phyloP scores from a whole-genome alignment of 2,797 vertebrate genomes.

The Phataginus tetradactyla region DNA sequence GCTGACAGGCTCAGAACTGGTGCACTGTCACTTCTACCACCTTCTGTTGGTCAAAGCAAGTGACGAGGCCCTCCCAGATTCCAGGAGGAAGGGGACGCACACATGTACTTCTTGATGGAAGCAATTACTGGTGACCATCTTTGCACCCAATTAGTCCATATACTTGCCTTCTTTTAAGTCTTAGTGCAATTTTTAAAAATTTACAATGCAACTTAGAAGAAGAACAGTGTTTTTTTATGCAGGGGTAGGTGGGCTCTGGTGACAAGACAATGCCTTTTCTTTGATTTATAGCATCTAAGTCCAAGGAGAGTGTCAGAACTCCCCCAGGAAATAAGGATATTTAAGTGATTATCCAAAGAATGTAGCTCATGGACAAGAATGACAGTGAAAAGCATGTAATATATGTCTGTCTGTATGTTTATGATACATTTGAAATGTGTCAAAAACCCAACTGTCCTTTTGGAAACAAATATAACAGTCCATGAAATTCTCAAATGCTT shows the following conservation, averaged over 20 bases:
- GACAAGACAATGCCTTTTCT: slow-evolving; percentile 28
- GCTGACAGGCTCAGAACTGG: neutral
- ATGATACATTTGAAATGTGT: slow-evolving; percentile 52
- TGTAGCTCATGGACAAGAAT: neutral
- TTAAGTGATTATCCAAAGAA: slow-evolving; percentile 35
- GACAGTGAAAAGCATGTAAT: neutral
- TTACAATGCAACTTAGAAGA: neutral
- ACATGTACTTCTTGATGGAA: neutral
- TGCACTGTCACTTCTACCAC: neutral
- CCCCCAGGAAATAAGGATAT: slow-evolving; percentile 7
- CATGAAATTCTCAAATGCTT: slow-evolving; percentile 73
- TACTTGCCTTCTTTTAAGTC: neutral
- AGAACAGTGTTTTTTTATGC: neutral
- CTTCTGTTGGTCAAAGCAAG: neutral
- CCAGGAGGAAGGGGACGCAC: neutral
- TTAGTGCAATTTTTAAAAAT: neutral
- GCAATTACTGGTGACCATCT: neutral
- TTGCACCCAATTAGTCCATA: neutral
- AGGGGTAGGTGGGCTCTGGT: neutral
- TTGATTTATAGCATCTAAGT: slow-evolving; percentile 38
- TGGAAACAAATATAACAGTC: slow-evolving; percentile 64
- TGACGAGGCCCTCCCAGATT: neutral
- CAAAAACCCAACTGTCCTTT: slow-evolving; percentile 50
- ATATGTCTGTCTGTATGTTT: slow-evolving; percentile 30
- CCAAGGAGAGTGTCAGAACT: neutral